These are phyloP conservation scores for Chiropotes sagulatus DNA, from an alignment of 2,797 vertebrate genomes.

Conservation along the genomic window DNA sequence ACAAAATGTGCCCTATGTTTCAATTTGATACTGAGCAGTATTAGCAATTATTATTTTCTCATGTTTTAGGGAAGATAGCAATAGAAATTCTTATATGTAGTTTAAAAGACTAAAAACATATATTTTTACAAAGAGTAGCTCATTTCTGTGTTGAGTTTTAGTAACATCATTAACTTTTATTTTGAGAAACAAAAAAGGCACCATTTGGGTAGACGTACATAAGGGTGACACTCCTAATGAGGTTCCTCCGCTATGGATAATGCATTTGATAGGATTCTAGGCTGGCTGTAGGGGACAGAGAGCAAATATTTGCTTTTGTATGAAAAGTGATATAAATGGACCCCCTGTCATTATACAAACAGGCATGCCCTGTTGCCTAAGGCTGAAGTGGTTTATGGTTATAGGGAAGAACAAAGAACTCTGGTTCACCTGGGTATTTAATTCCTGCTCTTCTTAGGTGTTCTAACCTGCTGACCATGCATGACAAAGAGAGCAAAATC, in stretches of 20 bases:
- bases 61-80: background rate
- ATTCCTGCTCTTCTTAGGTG: background rate
- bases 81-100: conserved; percentile 5
- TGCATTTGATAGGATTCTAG: background rate
- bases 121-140: conserved; percentile 3
- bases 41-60: background rate
- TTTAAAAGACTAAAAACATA: conserved; percentile 1
- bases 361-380: background rate
- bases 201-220: background rate
- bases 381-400: background rate
- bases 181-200: conserved; percentile 39
- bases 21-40: background rate
- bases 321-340: too few relatives aligned
- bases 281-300: background rate
- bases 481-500: background rate
- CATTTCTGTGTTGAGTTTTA: conserved; percentile 40
- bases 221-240: conserved; percentile 2
- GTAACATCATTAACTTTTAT: conserved; percentile 48
- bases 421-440: background rate
- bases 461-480: background rate
- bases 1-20: background rate
- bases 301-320: background rate
- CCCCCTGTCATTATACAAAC: too few relatives aligned
- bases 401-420: background rate
- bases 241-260: background rate